Conservation (phyloP, 2,113 vertebrate species). For the Anseranas semipalmata region DNA sequence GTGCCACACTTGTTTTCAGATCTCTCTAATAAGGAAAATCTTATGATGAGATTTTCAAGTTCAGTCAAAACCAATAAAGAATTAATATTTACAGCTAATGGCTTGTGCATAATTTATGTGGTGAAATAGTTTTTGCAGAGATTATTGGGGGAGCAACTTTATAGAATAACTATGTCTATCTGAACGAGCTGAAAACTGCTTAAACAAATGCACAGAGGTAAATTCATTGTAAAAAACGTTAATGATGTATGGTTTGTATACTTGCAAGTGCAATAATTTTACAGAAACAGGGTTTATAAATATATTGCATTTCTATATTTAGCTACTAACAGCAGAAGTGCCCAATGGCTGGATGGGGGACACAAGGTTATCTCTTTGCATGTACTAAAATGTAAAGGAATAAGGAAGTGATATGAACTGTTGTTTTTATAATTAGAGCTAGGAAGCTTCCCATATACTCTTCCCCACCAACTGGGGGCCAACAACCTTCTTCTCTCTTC, state of each 20-base stretch:
- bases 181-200: background rate
- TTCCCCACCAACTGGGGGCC: background rate
- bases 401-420: background rate
- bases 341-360: background rate
- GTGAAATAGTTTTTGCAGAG: background rate
- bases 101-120: background rate
- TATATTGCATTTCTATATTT: background rate
- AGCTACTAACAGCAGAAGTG: background rate
- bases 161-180: background rate
- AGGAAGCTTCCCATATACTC: background rate
- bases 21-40: background rate
- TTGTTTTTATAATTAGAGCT: background rate
- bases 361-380: background rate
- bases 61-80: background rate
- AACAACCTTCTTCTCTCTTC: background rate
- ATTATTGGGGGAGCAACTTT: background rate
- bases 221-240: background rate
- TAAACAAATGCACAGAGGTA: background rate
- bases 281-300: background rate
- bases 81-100: background rate
- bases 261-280: background rate
- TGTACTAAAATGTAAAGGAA: background rate
- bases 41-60: background rate
- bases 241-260: background rate
- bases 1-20: background rate